Base-by-base conservation (phyloP, 2,797 vertebrate genomes). In the Eulemur mongoz region DNA sequence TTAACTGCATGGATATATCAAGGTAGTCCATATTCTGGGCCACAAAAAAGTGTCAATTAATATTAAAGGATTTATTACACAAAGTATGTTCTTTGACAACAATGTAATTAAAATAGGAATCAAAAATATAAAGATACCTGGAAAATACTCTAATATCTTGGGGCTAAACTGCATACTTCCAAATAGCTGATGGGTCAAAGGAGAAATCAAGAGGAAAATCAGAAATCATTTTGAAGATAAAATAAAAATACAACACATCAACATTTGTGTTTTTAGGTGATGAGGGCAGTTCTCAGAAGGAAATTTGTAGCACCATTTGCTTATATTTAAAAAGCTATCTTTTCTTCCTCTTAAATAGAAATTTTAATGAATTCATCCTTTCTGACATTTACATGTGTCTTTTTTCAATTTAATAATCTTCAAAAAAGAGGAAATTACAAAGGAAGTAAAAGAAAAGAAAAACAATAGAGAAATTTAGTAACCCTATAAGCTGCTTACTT, bases 351-450 rank as follows among this genome's bases (percentile, higher is more conserved):
- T 98, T 98, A 98, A 98, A 98, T 97, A 97, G 98, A 97, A 97
- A 98, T 98, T 98, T 98, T 98, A 98, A 98, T 98, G 98, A 98
- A 98, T 98, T 98, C 97, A 98, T 98, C 97, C 96, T 98, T 98
- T 98, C 98, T 99, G 98, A 98, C 98, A 99, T 99, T 99, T 98
- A 95, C 98, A 98, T 98, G 98, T 98, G 98, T 40, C 15, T 98
- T 98, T 98, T 98, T 98, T 61, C 2, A 61, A 30, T 32, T 13
- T 82, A 45, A 63, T 14, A 43, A 63, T 61, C 18, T 63, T 61
- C 15, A 0, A 9, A n/a, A 82, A 63, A 23, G 6, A 54, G 2
- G n/a, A 40, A 70, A 52, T 43, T 70, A 54, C 11, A 43, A 70
- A 67, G 27, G 32, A 40, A 40, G 48, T 5, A 52, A 9, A 40